Percentiles rank a stretch among this genome's conserved stretches.
phyloP scores from a whole-genome alignment of 2,888 invertebrate species.

The Morpho deidamia region DNA sequence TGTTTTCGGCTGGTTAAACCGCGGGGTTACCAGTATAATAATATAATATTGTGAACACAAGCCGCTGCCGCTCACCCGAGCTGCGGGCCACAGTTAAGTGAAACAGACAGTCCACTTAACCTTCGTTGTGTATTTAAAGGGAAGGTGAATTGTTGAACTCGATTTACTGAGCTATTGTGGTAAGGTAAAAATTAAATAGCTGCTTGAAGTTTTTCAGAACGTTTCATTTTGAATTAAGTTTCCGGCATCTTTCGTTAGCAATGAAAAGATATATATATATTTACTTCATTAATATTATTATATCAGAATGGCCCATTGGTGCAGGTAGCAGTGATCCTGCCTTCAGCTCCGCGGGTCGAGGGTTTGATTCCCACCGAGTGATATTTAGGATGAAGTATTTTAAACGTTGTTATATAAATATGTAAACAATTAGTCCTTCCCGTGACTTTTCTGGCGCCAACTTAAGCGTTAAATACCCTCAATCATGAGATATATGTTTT shows the following conservation, averaged over 20 bases:
- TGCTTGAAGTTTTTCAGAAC: slow-evolving; percentile 14
- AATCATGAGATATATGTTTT: no score
- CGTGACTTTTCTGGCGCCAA: no score
- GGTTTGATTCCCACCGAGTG: no score
- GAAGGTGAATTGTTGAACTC: slow-evolving; percentile 59
- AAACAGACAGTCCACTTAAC: slow-evolving; percentile 72
- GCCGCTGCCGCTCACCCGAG: slow-evolving; percentile 46
- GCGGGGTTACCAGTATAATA: slow-evolving; percentile 48
- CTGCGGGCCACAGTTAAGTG: slow-evolving; percentile 58
- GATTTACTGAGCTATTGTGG: slow-evolving; percentile 24
- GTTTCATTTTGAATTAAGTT: slow-evolving; percentile 2
- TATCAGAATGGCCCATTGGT: no score
- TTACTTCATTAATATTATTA: no score
- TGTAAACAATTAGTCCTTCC: no score
- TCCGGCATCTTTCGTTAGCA: not conserved
- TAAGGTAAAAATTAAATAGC: slow-evolving; percentile 19
- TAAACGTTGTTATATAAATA: not conserved
- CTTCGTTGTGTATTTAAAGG: slow-evolving; percentile 62
- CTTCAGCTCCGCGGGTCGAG: no score
- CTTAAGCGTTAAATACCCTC: no score
- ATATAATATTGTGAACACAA: slow-evolving; percentile 52
- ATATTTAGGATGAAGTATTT: no score
- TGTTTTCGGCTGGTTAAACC: slow-evolving; percentile 43
- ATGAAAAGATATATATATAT: no score
- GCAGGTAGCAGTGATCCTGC: no score